Evolutionary conservation across 35 echinoderm and acorn worm genomes (phyloP), one percentile per base, ranked within the genome.

Genomic region (Nesometra sesokonis): DNA sequence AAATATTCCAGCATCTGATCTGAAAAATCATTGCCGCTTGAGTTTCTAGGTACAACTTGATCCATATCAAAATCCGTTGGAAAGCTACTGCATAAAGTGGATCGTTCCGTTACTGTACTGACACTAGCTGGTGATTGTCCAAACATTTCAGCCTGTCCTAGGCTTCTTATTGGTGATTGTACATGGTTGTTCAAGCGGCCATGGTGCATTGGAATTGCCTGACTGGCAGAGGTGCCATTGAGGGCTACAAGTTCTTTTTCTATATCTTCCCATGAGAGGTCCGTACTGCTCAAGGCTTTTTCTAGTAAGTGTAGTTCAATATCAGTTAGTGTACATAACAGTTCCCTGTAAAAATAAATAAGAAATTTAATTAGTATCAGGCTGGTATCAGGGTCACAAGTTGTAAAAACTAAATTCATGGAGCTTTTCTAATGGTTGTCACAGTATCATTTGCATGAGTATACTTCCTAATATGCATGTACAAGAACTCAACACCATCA

Each of bases 221-320:
- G 8, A 67, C 52, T 67, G 52, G 52, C 52, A 27, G 52, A 17
- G 21, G 52, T 67, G 2, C 52, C 52, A 67, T 67, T 67, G 9
- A 67, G 52, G 23, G 52, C 88, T 32, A 93, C 84, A 0, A 94
- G 87, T 47, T 94, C 89, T 78, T 84, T 81, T 37, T 99, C 92
- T 29, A 98, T 92, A 39, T 92, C 90, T 86, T 94, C 96, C 92
- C 92, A 94, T 9, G 90, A 90, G 30, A 90, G 85, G 37, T 90
- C 88, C 23, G 88, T 86, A 80, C 90, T 99, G 80, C 89, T 90
- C 36, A 99, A 47, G 11, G 90, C 96, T 82, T 91, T 99, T 81
- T 99, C 96, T 15, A 99, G 93, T 29, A 99, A 76, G 38, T 88
- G 84, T 21, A 99, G 46, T 79, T 99, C 96, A 38, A 90, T 90